Conservation (phyloP, 1,140 invertebrate genomes). For the Chymomyza costata region DNA sequence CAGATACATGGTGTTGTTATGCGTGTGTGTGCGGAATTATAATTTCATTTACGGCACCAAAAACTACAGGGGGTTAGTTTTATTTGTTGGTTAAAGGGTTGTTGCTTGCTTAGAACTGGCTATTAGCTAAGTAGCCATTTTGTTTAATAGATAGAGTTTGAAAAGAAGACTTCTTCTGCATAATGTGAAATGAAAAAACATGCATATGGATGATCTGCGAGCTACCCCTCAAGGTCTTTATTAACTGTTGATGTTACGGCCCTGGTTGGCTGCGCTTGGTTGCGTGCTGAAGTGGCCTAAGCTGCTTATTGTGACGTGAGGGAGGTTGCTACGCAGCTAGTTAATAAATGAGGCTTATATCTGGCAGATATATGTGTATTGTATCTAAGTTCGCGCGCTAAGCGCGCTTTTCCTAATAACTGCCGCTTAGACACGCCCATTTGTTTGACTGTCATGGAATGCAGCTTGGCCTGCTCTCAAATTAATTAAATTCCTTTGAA, state of each 20-base stretch:
- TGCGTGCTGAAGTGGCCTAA: slow-evolving; percentile 45
- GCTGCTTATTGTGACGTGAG: slow-evolving; percentile 51
- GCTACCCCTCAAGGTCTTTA: slow-evolving; percentile 29
- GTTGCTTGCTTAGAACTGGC: slow-evolving; percentile 37
- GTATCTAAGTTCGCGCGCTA: slow-evolving; percentile 30
- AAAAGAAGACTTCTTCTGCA: no score
- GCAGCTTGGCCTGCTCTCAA: slow-evolving; percentile 54
- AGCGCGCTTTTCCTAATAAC: slow-evolving; percentile 52
- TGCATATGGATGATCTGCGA: no score
- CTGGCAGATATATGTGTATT: slow-evolving; percentile 37
- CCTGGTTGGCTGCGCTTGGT: background rate
- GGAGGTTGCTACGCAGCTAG: slow-evolving; percentile 33
- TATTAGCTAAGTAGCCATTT: slow-evolving; percentile 72
- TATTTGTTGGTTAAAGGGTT: slow-evolving; percentile 22
- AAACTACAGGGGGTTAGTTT: slow-evolving; percentile 56
- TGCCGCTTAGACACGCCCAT: slow-evolving; percentile 57
- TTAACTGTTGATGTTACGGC: slow-evolving; percentile 8
- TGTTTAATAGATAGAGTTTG: slow-evolving; percentile 30
- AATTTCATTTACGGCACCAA: slow-evolving; percentile 60
- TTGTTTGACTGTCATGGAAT: slow-evolving; percentile 55
- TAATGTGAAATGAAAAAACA: no score
- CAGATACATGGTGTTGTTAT: slow-evolving; percentile 29
- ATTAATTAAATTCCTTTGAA: slow-evolving; percentile 67
- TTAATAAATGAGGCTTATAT: slow-evolving; percentile 67
- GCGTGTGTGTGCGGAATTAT: slow-evolving; percentile 41